phyloP scores from a whole-genome alignment of 2,113 vertebrate genomes.

The Gymnocephalus cernua region DNA sequence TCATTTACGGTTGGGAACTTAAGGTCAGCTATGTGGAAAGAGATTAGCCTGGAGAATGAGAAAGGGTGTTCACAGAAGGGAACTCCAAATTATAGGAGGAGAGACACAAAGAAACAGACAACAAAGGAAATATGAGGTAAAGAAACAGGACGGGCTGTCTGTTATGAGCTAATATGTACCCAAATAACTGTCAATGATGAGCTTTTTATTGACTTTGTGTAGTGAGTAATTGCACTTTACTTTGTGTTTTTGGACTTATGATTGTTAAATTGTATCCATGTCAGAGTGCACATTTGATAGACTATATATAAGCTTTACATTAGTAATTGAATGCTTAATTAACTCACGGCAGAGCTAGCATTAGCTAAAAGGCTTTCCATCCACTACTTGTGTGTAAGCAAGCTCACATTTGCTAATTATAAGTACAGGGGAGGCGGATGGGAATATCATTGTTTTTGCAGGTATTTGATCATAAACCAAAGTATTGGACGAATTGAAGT shows the following conservation, averaged over 20 bases:
- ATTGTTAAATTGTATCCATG: neutral
- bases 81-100: slow-evolving; percentile 17
- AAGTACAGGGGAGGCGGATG: neutral
- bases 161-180: neutral
- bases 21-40: slow-evolving; percentile 56
- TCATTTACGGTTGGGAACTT: slow-evolving; percentile 30
- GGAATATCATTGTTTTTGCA: neutral
- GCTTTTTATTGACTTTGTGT: neutral
- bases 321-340: neutral
- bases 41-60: slow-evolving; percentile 41
- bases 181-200: neutral
- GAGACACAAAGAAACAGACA: slow-evolving; percentile 3
- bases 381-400: neutral
- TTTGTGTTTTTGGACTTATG: neutral
- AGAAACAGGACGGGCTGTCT: neutral
- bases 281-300: neutral
- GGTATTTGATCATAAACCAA: neutral
- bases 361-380: neutral
- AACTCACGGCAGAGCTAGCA: neutral
- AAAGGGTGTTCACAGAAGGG: slow-evolving; percentile 24
- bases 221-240: neutral
- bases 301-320: neutral
- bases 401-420: neutral
- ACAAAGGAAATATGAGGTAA: neutral
- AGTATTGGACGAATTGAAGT: neutral